Conservation (phyloP, 2,113 vertebrate genomes). For the Grus americana region DNA sequence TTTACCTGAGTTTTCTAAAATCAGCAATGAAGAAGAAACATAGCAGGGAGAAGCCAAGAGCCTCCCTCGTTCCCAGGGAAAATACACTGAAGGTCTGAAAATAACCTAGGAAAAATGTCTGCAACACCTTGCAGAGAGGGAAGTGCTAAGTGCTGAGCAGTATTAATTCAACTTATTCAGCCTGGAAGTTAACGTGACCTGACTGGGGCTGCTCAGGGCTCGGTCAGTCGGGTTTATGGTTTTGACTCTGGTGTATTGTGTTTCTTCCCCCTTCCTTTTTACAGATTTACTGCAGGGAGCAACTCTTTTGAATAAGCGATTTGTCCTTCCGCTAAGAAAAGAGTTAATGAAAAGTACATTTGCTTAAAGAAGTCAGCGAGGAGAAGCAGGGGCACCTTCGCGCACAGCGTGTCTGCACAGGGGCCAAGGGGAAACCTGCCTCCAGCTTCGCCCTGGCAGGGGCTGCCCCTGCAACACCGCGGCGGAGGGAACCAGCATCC, state of each 20-base stretch:
- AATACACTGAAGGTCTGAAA: not conserved
- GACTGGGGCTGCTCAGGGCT: not conserved
- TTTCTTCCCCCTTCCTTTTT: not conserved
- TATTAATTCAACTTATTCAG: not conserved
- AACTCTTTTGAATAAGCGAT: not conserved
- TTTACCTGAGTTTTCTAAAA: slow-evolving; percentile 28
- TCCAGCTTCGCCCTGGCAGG: not conserved
- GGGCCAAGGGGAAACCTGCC: not conserved
- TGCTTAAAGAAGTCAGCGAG: not conserved
- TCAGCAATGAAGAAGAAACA: slow-evolving; percentile 23
- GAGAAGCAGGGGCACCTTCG: not conserved
- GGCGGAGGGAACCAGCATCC: not conserved
- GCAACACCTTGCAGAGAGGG: not conserved
- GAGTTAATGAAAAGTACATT: not conserved
- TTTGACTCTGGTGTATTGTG: rapidly evolving
- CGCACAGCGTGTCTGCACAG: not conserved
- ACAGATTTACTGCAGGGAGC: not conserved
- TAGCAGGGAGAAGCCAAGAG: not conserved
- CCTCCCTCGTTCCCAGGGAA: not conserved
- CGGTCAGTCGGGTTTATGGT: not conserved
- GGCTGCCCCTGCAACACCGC: not conserved
- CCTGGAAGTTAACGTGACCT: not conserved
- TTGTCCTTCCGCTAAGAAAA: not conserved
- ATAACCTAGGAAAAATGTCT: not conserved
- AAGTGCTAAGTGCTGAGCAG: not conserved